A percentile compares a stretch with the other conserved stretches of the same genome.
Conservation (phyloP, 2,888 invertebrate genomes). For the Drosophila merina region DNA sequence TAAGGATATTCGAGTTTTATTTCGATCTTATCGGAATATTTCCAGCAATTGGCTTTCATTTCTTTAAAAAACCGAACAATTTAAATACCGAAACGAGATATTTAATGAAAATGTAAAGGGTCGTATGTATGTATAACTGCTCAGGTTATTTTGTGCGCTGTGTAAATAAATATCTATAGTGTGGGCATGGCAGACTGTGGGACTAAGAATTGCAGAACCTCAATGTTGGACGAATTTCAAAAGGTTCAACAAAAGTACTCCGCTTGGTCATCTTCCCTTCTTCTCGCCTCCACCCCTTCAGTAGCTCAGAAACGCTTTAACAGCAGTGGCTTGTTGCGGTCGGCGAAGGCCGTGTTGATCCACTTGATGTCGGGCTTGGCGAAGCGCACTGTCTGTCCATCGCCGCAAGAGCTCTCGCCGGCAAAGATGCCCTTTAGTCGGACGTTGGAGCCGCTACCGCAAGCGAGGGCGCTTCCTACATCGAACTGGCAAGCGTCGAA, state of each 20-base stretch:
- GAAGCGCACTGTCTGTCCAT: slow-evolving; percentile 86
- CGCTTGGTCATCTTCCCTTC: slow-evolving; percentile 28
- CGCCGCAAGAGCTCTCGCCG: slow-evolving; percentile 89
- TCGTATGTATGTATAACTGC: slow-evolving; percentile 6
- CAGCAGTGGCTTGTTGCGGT: slow-evolving; percentile 76
- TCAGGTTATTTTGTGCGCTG: slow-evolving; percentile 19
- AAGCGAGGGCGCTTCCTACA: slow-evolving; percentile 92
- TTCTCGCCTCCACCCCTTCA: not conserved
- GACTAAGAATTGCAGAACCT: slow-evolving; percentile 44
- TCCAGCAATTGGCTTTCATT: not conserved
- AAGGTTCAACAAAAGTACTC: slow-evolving; percentile 58
- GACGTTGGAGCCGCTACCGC: slow-evolving; percentile 88
- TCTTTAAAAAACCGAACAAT: not conserved
- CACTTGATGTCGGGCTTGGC: slow-evolving; percentile 87
- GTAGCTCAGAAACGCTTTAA: slow-evolving; percentile 67
- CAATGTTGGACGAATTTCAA: slow-evolving; percentile 66
- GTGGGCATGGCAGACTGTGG: slow-evolving; percentile 23
- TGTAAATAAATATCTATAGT: slow-evolving; percentile 39
- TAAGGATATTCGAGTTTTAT: not conserved
- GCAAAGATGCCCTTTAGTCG: slow-evolving; percentile 90
- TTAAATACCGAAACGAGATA: not conserved
- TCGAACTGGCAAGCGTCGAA: slow-evolving; percentile 92
- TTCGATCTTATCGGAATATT: slow-evolving; percentile 2
- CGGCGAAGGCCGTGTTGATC: slow-evolving; percentile 83
- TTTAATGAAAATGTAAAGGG: slow-evolving; percentile 10